Base-by-base conservation (phyloP, 2,797 vertebrate species). In the Sebastes miniatus region DNA sequence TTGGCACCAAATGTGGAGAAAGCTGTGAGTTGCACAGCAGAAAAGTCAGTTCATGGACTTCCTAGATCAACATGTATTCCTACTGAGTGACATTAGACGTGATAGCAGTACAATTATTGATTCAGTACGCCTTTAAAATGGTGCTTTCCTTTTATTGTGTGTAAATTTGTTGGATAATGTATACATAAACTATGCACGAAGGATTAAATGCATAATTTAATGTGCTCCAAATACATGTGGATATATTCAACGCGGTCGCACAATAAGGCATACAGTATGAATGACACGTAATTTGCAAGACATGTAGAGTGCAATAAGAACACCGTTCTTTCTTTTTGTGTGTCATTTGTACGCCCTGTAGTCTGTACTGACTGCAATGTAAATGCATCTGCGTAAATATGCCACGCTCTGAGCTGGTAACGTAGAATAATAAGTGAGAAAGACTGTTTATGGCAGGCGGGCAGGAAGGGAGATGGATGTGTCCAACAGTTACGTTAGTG, bases 1-100 rank as follows among this genome's bases (percentile, higher is more conserved):
- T 84, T 92, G 85, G 88, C 84, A 70, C 73, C 31, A 31, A 87
- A 83, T 79, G 77, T 81, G 76, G 63, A 86, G 89, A 89, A 80
- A 88, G 80, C 77, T 69, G 50, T 31, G 57, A 80, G 39, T 73
- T 73, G 64, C 87, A 81, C 73, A 81, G 86, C 86, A 73, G 83
- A 64, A 84, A 87, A 84, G 67, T 83, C 62, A 64, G 83, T 85
- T 85, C 25, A 84, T 62, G 54, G 79, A 68, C 54, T 27, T 71
- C 58, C 66, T 67, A 73, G 47, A 76, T 70, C 72, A 78, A 80
- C 69, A 81, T 80, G 58, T 63, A 39, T 73, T 79, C 59, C 31
- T 3, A 32, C 39, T 32, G 22, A 58, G 32, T 57, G 67, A 43
- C 77, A 70, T 32, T 58, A 68, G 13, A 50, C 36, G 52, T n/a